A percentile compares a stretch with the other conserved stretches of the same genome.
These are phyloP conservation scores for Chelonus formosanus DNA, from an alignment of 2,888 invertebrate species.

Conservation along the genomic window DNA sequence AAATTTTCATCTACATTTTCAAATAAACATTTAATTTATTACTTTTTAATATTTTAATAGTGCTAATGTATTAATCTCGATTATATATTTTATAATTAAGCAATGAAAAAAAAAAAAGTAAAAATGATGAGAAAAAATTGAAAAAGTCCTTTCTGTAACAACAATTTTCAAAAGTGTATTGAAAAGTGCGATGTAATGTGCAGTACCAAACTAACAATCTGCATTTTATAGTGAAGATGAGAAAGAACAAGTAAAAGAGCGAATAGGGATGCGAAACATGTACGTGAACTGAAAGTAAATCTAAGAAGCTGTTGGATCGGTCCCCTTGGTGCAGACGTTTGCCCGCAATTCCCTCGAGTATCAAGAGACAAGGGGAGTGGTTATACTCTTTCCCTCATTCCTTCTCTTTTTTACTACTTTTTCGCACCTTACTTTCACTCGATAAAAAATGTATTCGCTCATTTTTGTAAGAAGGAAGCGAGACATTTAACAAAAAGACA, in stretches of 20 bases:
- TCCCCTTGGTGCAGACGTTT: conserved; percentile 42
- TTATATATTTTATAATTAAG: no score
- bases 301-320: conserved; percentile 40
- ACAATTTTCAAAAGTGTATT: no score
- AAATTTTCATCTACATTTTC: no score
- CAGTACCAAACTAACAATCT: no score
- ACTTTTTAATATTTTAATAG: no score
- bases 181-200: neutral
- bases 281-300: conserved; percentile 53
- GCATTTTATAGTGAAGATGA: conserved; percentile 9
- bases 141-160: no score
- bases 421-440: conserved; percentile 14
- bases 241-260: conserved; percentile 5
- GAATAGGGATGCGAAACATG: conserved; percentile 37
- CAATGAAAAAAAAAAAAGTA: no score
- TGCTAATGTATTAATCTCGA: no score
- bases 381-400: conserved; percentile 28
- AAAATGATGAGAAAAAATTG: no score
- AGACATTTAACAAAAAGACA: no score
- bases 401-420: conserved; percentile 31
- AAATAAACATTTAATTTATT: no score
- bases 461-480: no score
- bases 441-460: conserved; percentile 8
- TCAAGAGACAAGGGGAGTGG: conserved; percentile 25
- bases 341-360: conserved; percentile 44